phyloP scores from a whole-genome alignment of 2,888 invertebrate genomes.

The Eristalinus sepulchralis region DNA sequence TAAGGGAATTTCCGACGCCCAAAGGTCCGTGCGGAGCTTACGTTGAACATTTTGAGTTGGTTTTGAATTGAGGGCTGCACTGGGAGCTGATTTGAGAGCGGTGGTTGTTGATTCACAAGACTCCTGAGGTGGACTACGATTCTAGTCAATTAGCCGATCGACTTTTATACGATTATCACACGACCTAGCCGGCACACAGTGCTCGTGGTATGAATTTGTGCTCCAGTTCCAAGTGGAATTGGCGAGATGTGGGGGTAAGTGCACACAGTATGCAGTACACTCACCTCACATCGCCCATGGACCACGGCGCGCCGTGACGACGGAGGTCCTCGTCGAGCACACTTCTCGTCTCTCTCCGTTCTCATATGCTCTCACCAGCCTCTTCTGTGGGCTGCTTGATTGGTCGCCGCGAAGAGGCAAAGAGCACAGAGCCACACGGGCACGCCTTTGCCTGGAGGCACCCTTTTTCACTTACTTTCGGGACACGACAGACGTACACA shows the following conservation, averaged over 20 bases:
- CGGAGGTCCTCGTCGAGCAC: background rate
- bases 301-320: background rate
- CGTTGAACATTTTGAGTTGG: constrained; percentile 55
- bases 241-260: constrained; percentile 56
- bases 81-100: constrained; percentile 2
- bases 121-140: constrained; percentile 79
- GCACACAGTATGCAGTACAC: background rate
- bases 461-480: constrained; percentile 13
- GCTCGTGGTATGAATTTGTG: constrained; percentile 16
- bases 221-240: constrained; percentile 49
- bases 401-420: constrained; percentile 12
- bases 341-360: constrained; percentile 30
- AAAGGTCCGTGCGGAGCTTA: constrained; percentile 13
- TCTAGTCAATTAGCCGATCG: constrained; percentile 75
- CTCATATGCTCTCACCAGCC: background rate
- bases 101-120: constrained; percentile 74
- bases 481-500: background rate
- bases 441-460: constrained; percentile 65
- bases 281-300: background rate
- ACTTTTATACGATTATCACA: constrained; percentile 77
- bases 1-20: background rate
- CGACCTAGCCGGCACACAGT: constrained; percentile 38
- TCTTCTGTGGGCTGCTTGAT: background rate
- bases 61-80: constrained; percentile 1
- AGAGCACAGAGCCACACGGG: constrained; percentile 19